These are phyloP conservation scores for Thymallus thymallus DNA, from an alignment of 2,113 vertebrate species.

Conservation along the genomic window DNA sequence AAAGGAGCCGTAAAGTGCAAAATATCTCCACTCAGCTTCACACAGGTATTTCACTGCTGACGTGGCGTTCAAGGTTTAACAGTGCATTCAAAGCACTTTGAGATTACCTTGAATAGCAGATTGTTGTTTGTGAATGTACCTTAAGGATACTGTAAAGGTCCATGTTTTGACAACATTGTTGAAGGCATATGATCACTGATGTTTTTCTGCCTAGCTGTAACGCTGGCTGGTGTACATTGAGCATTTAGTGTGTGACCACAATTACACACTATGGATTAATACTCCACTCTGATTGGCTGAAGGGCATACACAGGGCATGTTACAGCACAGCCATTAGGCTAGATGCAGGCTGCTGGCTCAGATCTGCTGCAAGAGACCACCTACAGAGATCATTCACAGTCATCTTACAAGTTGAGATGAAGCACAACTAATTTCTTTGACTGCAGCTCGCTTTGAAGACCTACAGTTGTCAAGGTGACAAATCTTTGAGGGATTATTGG, in stretches of 20 bases:
- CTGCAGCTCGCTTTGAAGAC: slow-evolving; percentile 15
- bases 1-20: neutral
- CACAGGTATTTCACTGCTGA: slow-evolving; percentile 59
- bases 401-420: neutral
- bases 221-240: neutral
- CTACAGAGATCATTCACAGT: neutral
- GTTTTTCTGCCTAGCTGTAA: too few species aligned
- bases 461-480: slow-evolving; percentile 38
- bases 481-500: slow-evolving; percentile 16
- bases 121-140: slow-evolving; percentile 41
- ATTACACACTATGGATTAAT: too few species aligned
- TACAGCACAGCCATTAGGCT: neutral
- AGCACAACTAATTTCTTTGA: neutral
- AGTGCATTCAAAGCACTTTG: slow-evolving; percentile 49
- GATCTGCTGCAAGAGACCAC: neutral
- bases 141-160: slow-evolving; percentile 52
- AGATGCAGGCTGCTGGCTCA: neutral
- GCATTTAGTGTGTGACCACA: neutral
- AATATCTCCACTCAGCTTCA: slow-evolving; percentile 34
- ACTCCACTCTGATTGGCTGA: neutral
- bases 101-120: slow-evolving; percentile 38
- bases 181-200: too few species aligned
- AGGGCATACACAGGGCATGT: neutral
- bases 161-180: slow-evolving; percentile 12
- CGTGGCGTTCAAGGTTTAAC: slow-evolving; percentile 47